phyloP scores from a whole-genome alignment of 2,888 invertebrate species.

The Parnassius orleans region DNA sequence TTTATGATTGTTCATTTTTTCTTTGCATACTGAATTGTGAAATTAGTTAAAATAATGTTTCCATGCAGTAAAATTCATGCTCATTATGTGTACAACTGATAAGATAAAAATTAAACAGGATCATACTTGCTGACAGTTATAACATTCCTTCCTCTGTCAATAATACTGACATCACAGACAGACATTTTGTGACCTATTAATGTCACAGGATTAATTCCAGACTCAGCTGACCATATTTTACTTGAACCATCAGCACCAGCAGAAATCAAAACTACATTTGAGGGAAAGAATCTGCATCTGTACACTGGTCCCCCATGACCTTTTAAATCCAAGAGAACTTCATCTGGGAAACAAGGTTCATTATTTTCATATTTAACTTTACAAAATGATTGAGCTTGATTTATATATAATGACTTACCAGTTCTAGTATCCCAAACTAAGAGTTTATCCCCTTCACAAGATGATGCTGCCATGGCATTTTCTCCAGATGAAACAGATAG shows the following conservation, averaged over 20 bases:
- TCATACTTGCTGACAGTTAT: conserved; percentile 84
- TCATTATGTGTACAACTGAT: no score
- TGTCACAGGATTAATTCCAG: conserved; percentile 84
- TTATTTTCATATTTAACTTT: conserved; percentile 24
- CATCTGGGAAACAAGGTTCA: conserved; percentile 60
- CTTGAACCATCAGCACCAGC: conserved; percentile 86
- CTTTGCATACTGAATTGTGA: no score
- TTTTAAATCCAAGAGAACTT: conserved; percentile 68
- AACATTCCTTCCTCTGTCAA: conserved; percentile 86
- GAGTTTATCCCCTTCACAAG: conserved; percentile 80
- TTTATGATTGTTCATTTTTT: no score
- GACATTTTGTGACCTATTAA: conserved; percentile 84
- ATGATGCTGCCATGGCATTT: conserved; percentile 83
- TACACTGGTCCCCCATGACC: conserved; percentile 87
- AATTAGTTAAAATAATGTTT: no score
- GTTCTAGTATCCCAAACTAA: conserved; percentile 83
- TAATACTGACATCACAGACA: conserved; percentile 81
- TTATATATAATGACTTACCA: conserved; percentile 57
- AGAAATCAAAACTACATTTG: conserved; percentile 84
- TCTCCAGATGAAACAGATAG: conserved; percentile 80
- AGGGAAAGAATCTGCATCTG: conserved; percentile 85
- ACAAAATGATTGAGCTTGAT: not conserved
- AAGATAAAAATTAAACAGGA: conserved; percentile 3
- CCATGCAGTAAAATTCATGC: no score
- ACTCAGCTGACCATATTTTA: conserved; percentile 86